Evolutionary conservation across 1,140 invertebrate species (phyloP).

Genomic region (Ruditapes philippinarum): DNA sequence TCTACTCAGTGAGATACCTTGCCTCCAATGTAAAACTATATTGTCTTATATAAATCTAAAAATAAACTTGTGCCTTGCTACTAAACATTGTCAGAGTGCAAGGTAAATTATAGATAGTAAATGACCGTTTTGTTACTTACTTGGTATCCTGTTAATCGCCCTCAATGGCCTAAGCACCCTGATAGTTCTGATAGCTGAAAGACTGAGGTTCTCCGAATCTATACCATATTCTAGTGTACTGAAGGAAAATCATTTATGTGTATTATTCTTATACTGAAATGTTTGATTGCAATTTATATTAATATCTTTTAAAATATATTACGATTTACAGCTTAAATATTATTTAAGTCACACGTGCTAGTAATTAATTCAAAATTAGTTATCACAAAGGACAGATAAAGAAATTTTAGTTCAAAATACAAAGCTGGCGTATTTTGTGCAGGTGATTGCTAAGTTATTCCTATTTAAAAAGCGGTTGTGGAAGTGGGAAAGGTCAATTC

Average conservation of each 20-base stretch:
- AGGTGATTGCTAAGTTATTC: too few species aligned
- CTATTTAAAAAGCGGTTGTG: background rate
- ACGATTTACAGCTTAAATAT: background rate
- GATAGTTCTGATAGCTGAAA: constrained; percentile 99
- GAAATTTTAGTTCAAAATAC: constrained; percentile 57
- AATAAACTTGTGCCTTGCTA: too few species aligned
- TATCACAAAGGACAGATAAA: background rate
- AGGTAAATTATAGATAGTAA: too few species aligned
- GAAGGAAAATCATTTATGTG: constrained; percentile 84
- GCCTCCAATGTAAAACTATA: too few species aligned
- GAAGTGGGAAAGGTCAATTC: background rate
- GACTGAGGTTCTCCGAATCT: constrained; percentile 98
- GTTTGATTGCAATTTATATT: constrained; percentile 5
- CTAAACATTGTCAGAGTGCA: too few species aligned
- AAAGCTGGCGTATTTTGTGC: constrained; percentile 6
- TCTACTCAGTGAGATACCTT: too few species aligned
- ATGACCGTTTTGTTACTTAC: too few species aligned
- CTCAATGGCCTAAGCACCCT: constrained; percentile 97
- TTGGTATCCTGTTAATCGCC: constrained; percentile 99
- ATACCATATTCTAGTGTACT: constrained; percentile 97
- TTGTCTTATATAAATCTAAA: too few species aligned
- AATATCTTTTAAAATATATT: background rate
- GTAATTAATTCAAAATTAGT: background rate
- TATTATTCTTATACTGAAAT: too few species aligned
- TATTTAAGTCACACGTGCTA: background rate